These are phyloP conservation scores for Nothobranchius furzeri DNA, from an alignment of 2,113 vertebrate species.

Conservation along the genomic window DNA sequence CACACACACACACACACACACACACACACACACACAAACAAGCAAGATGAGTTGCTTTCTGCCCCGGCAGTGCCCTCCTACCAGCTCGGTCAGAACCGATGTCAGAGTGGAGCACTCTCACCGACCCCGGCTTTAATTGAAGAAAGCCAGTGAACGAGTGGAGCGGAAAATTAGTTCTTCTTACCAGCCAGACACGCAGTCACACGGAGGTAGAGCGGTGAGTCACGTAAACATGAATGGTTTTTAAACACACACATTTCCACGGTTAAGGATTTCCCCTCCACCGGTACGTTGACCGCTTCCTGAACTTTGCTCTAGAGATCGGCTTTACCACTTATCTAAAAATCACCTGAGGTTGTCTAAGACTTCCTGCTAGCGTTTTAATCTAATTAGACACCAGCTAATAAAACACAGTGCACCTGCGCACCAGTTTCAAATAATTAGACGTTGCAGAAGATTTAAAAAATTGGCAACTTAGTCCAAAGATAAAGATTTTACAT, in stretches of 20 bases:
- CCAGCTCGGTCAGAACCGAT: conserved; percentile 46
- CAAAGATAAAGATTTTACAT: not conserved
- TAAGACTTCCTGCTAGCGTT: not conserved
- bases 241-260: conserved; percentile 18
- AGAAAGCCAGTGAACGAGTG: conserved; percentile 60
- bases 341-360: conserved; percentile 18
- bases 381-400: conserved; percentile 15
- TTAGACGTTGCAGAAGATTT: no score
- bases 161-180: conserved; percentile 69
- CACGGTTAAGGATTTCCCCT: conserved; percentile 21
- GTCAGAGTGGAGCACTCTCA: conserved; percentile 54
- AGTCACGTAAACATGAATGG: conserved; percentile 35
- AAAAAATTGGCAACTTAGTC: no score
- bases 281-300: conserved; percentile 25
- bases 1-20: not conserved
- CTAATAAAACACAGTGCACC: conserved; percentile 1
- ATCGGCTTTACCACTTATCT: conserved; percentile 21
- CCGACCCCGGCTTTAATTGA: conserved; percentile 66
- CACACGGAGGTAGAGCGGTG: conserved; percentile 38
- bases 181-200: conserved; percentile 38
- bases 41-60: conserved; percentile 30
- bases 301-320: conserved; percentile 43
- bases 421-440: not conserved
- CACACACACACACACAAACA: conserved; percentile 19
- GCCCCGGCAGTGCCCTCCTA: conserved; percentile 11